Conservation (phyloP, 2,113 vertebrate genomes). For the Dascyllus trimaculatus region DNA sequence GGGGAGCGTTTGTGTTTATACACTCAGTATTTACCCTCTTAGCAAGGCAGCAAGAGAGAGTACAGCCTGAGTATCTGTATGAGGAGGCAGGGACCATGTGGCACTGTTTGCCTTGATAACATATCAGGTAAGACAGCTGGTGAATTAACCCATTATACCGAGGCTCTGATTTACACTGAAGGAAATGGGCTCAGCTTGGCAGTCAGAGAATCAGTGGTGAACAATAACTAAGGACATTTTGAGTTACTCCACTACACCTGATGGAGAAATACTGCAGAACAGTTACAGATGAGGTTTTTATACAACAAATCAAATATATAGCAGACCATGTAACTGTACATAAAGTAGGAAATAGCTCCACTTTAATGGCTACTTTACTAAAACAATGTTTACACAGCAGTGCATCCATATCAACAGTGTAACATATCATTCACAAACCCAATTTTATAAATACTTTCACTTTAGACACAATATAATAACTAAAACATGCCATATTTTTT, state of each 20-base stretch:
- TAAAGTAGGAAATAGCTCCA: background rate
- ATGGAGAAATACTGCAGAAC: background rate
- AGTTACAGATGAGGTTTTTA: background rate
- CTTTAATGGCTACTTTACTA: too few species aligned
- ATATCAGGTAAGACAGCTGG: constrained; percentile 35
- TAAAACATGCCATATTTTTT: too few species aligned
- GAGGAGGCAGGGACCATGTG: constrained; percentile 10
- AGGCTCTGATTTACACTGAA: background rate
- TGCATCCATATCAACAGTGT: too few species aligned
- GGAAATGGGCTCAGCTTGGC: background rate
- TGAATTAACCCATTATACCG: constrained; percentile 4
- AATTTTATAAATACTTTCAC: too few species aligned
- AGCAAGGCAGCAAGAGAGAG: background rate
- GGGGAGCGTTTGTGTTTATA: background rate
- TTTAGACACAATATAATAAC: too few species aligned
- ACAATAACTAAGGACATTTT: background rate
- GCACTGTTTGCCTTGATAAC: constrained; percentile 42
- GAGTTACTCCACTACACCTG: background rate
- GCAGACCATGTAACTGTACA: background rate
- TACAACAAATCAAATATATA: background rate
- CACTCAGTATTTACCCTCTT: constrained; percentile 24
- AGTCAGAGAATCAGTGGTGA: background rate
- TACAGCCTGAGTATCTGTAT: background rate
- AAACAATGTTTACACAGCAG: too few species aligned
- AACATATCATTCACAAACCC: too few species aligned